Base-by-base conservation (phyloP, 2,113 vertebrate species). In the Ibidorhyncha struthersii region DNA sequence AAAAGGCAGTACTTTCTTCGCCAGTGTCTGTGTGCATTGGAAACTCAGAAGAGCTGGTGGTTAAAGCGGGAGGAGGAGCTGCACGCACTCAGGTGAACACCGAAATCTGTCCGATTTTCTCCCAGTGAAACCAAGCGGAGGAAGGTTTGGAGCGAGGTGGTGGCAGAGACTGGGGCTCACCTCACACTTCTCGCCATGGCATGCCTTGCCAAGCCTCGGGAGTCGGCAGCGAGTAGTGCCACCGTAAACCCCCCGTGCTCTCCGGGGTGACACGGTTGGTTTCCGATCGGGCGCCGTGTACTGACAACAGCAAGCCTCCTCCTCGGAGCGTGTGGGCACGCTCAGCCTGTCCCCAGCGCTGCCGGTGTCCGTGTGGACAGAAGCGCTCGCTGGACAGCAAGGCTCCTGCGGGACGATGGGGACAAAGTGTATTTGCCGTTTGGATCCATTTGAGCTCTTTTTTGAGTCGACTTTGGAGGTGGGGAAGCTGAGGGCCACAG, bases 401-500 rank as follows among this genome's bases (percentile, higher is more conserved):
- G 32, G 61, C 81, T 89, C 65, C 65, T 19, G 27, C 0, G 2
- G 29, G 12, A 7, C 2, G 4, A 3, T 2, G 34, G 45, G 38
- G 30, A 55, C 59, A 30, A 56, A 59, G 25, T 1, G 1, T 4
- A 4, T 9, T 27, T 41, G n/a, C 36, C 23, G 6, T 32, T 59
- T 38, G n/a, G n/a, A 59, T 29, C 50, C 40, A 2, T 1, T 21
- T 67, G 25, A 76, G 85, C 77, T 78, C 25, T 36, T 63, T 53
- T 43, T 72, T 38, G n/a, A n/a, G 47, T 8, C 13, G 0, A 0
- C 16, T 16, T 0, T 11, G 59, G 78, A 43, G 62, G 0, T 12
- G 36, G 26, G 56, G 49, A 49, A 82, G 66, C 30, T 6, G 22
- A 41, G 56, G 38, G 61, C 34, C 1, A 4, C 63, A 4, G 7